These are phyloP conservation scores for Tetrao urogallus DNA, from an alignment of 2,113 vertebrate species.

Conservation along the genomic window DNA sequence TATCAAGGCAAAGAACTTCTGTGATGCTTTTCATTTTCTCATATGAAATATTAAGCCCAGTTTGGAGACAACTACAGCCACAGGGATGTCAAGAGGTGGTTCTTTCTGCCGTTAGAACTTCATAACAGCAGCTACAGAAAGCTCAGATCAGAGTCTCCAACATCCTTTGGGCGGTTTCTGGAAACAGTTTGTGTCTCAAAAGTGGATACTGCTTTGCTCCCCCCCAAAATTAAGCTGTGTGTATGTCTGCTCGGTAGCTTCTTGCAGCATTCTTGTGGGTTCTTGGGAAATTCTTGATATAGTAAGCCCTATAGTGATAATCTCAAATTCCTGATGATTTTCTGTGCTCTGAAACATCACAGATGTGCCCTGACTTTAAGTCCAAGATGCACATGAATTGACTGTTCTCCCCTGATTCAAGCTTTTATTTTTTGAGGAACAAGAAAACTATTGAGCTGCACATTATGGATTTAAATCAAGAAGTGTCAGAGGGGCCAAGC, in stretches of 20 bases:
- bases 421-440: neutral
- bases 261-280: neutral
- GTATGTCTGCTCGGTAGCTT: neutral
- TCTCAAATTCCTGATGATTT: neutral
- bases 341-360: neutral
- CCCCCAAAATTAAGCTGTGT: neutral
- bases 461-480: neutral
- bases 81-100: neutral
- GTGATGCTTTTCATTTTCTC: neutral
- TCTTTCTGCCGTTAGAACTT: neutral
- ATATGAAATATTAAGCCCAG: neutral
- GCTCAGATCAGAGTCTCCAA: neutral
- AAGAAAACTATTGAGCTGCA: neutral
- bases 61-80: neutral
- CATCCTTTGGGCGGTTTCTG: neutral
- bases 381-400: neutral
- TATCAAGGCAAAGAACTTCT: neutral
- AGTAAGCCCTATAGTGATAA: neutral
- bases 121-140: neutral
- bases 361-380: neutral
- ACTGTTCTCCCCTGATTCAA: accelerated
- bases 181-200: neutral
- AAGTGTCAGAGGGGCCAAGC: neutral
- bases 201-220: neutral
- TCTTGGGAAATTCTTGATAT: neutral